These are phyloP conservation scores for Ahaetulla prasina DNA, from an alignment of 2,113 vertebrate genomes.

Conservation along the genomic window DNA sequence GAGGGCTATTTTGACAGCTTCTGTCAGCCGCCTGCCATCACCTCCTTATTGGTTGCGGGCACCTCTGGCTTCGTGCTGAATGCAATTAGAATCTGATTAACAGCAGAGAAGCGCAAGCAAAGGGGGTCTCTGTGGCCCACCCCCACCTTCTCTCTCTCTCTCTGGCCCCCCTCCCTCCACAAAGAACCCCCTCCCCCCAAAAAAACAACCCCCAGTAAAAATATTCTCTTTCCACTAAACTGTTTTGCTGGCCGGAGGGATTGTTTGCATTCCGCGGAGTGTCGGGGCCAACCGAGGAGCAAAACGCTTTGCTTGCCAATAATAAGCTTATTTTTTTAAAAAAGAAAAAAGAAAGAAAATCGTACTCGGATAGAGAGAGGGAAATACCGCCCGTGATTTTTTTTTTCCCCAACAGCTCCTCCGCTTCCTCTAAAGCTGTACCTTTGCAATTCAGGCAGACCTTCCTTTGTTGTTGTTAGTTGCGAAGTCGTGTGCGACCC, in stretches of 20 bases:
- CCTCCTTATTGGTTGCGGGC: slow-evolving; percentile 45
- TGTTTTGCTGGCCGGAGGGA: background rate
- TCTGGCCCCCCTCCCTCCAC: rapidly evolving
- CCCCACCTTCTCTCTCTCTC: background rate
- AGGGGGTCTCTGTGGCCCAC: background rate
- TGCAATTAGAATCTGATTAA: background rate
- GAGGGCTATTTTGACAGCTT: slow-evolving; percentile 43
- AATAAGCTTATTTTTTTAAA: slow-evolving; percentile 2
- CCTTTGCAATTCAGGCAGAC: background rate
- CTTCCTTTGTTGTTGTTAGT: background rate
- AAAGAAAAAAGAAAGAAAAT: background rate
- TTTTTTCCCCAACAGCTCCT: background rate
- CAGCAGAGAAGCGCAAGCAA: background rate
- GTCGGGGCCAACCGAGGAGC: background rate
- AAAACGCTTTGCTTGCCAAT: background rate
- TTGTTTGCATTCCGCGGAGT: slow-evolving; percentile 1
- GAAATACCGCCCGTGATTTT: background rate
- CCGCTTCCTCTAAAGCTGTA: background rate
- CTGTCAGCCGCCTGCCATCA: slow-evolving; percentile 58
- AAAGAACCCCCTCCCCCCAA: background rate
- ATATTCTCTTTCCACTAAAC: rapidly evolving
- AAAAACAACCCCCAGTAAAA: rapidly evolving
- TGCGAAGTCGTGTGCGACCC: too few relatives aligned
- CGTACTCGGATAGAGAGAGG: slow-evolving; percentile 18
- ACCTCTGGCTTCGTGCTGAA: slow-evolving; percentile 27